Evolutionary conservation across 2,113 vertebrate species (phyloP).

Genomic region (Carlito syrichta): DNA sequence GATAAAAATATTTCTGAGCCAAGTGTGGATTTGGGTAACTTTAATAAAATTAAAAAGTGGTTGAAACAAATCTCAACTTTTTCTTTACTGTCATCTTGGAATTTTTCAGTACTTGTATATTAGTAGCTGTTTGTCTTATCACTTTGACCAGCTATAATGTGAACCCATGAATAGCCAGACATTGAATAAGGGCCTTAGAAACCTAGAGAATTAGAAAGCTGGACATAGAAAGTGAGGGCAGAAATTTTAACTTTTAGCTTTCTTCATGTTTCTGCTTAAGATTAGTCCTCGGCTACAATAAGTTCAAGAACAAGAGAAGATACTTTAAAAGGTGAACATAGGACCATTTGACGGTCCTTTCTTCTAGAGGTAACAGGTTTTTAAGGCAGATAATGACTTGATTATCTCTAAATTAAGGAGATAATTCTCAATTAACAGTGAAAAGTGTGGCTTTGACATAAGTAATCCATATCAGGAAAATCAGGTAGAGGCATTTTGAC

Average conservation of each 20-base stretch:
- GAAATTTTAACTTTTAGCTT: not conserved
- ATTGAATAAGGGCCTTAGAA: not conserved
- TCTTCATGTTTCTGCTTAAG: not conserved
- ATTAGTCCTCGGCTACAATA: not conserved
- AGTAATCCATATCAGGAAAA: not conserved
- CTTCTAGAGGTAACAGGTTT: not conserved
- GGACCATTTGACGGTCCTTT: not conserved
- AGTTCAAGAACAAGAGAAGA: not conserved
- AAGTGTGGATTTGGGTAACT: not conserved
- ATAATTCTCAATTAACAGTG: not conserved
- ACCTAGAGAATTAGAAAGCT: not conserved
- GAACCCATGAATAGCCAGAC: not conserved
- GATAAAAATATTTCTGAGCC: not conserved
- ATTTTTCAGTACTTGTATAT: not conserved
- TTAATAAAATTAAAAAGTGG: not conserved
- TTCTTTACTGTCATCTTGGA: not conserved
- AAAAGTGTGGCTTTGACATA: not conserved
- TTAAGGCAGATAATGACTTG: not conserved
- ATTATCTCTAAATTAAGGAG: not conserved
- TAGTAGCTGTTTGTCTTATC: not conserved
- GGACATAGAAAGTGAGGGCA: not conserved
- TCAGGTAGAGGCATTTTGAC: not conserved
- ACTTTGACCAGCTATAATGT: not conserved
- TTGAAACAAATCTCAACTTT: not conserved
- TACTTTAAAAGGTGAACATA: not conserved